Percentiles rank a stretch among this genome's conserved stretches.
phyloP scores from a whole-genome alignment of 2,797 vertebrate genomes.

The Notoglanidium macrostoma region DNA sequence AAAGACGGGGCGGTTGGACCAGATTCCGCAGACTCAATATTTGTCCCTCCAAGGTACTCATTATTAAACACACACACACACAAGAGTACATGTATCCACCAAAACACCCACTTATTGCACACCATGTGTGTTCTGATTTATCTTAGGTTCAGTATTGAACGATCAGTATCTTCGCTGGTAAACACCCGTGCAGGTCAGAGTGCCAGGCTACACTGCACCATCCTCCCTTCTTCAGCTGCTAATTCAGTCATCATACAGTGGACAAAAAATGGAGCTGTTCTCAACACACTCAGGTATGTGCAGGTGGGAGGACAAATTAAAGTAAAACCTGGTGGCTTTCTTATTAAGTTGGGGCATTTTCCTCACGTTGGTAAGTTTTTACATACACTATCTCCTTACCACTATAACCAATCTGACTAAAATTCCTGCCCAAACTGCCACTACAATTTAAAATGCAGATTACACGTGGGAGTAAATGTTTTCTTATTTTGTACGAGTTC shows the following conservation, averaged over 20 bases:
- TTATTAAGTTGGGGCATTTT: neutral
- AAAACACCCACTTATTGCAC: neutral
- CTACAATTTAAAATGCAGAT: neutral
- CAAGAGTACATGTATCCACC: neutral
- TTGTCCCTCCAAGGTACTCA: conserved; percentile 58
- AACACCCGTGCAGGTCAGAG: conserved; percentile 78
- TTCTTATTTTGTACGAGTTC: neutral
- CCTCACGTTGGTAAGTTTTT: neutral
- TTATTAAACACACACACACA: neutral
- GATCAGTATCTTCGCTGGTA: conserved; percentile 67
- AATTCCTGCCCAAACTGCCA: neutral
- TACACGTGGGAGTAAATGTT: neutral
- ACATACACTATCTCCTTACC: neutral
- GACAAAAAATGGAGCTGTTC: conserved; percentile 80
- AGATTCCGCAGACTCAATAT: conserved; percentile 22
- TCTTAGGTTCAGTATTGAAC: conserved; percentile 79
- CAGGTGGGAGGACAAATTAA: neutral
- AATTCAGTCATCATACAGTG: conserved; percentile 79
- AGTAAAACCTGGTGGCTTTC: neutral
- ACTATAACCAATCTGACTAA: neutral
- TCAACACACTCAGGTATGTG: conserved; percentile 80
- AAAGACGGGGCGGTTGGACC: conserved; percentile 53
- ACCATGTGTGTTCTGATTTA: neutral
- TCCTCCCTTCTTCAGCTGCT: conserved; percentile 72
- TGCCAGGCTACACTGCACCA: conserved; percentile 76